These are phyloP conservation scores for Drosophila dunni DNA, from an alignment of 1,140 invertebrate genomes.

Conservation along the genomic window DNA sequence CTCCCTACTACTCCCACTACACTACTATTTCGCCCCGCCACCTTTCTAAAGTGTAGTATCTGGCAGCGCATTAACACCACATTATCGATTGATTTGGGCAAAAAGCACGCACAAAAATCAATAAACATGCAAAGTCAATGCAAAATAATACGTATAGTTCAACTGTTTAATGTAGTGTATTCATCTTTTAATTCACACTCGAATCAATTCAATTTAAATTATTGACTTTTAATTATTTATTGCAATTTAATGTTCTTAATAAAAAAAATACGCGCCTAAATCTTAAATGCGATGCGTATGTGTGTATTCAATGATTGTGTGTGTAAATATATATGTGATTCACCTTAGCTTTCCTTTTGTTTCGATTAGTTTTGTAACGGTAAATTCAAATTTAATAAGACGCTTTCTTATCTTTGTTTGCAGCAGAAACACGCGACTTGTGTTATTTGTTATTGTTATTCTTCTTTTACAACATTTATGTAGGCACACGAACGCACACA, in stretches of 20 bases:
- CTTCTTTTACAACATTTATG: constrained; percentile 54
- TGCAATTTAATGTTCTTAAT: constrained; percentile 15
- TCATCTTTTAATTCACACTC: constrained; percentile 3
- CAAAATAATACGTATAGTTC: constrained; percentile 64
- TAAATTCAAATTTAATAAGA: constrained; percentile 14
- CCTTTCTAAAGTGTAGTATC: constrained; percentile 45
- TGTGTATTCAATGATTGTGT: constrained; percentile 19
- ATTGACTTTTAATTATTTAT: constrained; percentile 19
- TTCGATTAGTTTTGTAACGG: constrained; percentile 23
- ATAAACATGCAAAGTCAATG: constrained; percentile 68
- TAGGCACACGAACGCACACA: constrained; percentile 33
- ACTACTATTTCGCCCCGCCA: constrained; percentile 23
- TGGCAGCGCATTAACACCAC: constrained; percentile 81
- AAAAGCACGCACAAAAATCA: constrained; percentile 73
- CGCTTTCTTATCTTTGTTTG: constrained; percentile 16
- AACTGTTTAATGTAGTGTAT: constrained; percentile 8
- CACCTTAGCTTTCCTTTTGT: constrained; percentile 55
- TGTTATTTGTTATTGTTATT: constrained; percentile 53
- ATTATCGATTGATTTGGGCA: constrained; percentile 83
- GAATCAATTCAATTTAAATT: constrained; percentile 11
- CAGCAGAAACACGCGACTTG: constrained; percentile 5
- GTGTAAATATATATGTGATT: constrained; percentile 40
- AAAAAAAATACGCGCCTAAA: constrained; percentile 51
- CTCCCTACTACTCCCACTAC: constrained; percentile 28
- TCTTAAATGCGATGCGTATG: constrained; percentile 22